These are phyloP conservation scores for Cetoscarus ocellatus DNA, from an alignment of 2,797 vertebrate genomes.

Conservation along the genomic window DNA sequence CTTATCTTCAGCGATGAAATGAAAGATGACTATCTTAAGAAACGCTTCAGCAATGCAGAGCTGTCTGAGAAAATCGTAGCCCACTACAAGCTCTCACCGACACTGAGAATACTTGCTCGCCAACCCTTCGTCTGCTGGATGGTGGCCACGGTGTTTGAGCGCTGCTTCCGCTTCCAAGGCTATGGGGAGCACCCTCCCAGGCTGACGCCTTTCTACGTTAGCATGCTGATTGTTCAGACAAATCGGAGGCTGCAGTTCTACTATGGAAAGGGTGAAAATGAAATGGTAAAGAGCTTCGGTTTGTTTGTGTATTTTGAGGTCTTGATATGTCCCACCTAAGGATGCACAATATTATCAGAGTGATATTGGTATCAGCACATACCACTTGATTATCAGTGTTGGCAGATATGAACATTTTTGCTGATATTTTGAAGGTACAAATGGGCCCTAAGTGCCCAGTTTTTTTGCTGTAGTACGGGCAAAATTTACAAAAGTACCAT, in stretches of 20 bases:
- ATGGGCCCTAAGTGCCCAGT: too few species aligned
- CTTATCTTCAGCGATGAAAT: constrained; percentile 56
- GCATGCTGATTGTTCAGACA: constrained; percentile 73
- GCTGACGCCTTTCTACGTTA: constrained; percentile 72
- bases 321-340: not conserved
- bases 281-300: constrained; percentile 46
- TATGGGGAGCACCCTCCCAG: constrained; percentile 53
- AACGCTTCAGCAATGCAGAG: constrained; percentile 49
- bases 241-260: constrained; percentile 79
- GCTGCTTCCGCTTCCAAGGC: constrained; percentile 16
- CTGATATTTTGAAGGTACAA: too few species aligned
- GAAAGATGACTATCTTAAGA: constrained; percentile 76
- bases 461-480: too few species aligned
- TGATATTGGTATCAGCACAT: too few species aligned
- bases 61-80: constrained; percentile 43
- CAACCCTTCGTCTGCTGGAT: constrained; percentile 78
- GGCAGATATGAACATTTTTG: too few species aligned
- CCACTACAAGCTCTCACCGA: constrained; percentile 60
- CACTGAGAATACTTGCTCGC: constrained; percentile 64
- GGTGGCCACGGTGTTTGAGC: constrained; percentile 62
- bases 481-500: too few species aligned
- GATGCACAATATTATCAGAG: too few species aligned
- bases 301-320: not conserved
- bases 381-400: too few species aligned
- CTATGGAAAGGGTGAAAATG: constrained; percentile 21